Conservation (phyloP, 2,113 vertebrate species). For the Phainopepla nitens region DNA sequence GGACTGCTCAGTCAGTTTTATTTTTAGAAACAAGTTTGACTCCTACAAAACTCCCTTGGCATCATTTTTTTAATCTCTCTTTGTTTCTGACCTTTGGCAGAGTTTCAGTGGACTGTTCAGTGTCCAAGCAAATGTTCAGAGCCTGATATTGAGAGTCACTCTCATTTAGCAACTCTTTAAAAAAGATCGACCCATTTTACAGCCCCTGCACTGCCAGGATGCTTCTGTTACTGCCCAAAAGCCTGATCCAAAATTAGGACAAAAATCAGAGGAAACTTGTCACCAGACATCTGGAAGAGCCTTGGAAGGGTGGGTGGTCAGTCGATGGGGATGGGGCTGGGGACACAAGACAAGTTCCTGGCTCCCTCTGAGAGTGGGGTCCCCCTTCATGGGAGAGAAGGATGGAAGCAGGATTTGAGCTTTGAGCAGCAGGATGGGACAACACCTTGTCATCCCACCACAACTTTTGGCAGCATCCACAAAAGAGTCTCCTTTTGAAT, state of each 20-base stretch:
- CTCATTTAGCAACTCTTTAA: neutral
- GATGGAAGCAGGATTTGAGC: neutral
- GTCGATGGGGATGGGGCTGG: neutral
- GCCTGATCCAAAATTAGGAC: neutral
- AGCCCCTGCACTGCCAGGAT: neutral
- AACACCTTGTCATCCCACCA: accelerated
- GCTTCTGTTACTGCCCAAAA: neutral
- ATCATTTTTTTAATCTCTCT: neutral
- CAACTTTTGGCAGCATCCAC: neutral
- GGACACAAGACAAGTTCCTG: neutral
- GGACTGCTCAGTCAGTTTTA: neutral
- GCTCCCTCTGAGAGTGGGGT: neutral
- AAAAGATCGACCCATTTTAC: neutral
- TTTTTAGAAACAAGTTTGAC: neutral
- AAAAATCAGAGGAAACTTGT: neutral
- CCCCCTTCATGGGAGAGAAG: neutral
- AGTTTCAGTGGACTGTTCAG: neutral
- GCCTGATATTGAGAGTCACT: neutral
- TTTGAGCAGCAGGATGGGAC: neutral
- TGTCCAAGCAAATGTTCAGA: neutral
- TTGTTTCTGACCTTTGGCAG: neutral
- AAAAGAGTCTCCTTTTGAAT: accelerated
- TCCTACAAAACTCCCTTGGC: neutral
- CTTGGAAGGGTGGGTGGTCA: neutral
- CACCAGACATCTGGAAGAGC: neutral